Conservation (phyloP, 2,113 vertebrate species). For the Microcebus jonahi region DNA sequence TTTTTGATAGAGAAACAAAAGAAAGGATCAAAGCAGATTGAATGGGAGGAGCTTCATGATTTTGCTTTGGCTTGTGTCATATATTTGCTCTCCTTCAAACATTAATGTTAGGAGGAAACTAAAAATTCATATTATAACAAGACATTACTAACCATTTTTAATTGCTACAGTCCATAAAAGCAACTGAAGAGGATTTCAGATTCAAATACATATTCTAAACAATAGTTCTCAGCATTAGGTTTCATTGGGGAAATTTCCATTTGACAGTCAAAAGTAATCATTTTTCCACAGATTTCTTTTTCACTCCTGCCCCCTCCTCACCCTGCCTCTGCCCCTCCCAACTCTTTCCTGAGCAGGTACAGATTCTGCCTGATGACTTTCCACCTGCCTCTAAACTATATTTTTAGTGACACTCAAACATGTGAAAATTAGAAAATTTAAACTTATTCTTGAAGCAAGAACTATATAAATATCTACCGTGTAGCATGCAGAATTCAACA, state of each 20-base stretch:
- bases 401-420: slow-evolving; percentile 29
- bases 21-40: neutral
- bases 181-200: neutral
- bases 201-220: slow-evolving; percentile 38
- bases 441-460: slow-evolving; percentile 43
- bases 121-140: slow-evolving; percentile 8
- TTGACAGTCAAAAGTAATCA: slow-evolving; percentile 18
- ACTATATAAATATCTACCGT: neutral
- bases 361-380: neutral
- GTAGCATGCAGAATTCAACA: slow-evolving; percentile 1
- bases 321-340: slow-evolving; percentile 16
- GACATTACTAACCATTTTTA: neutral
- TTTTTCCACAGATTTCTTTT: slow-evolving; percentile 19
- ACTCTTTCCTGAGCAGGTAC: neutral
- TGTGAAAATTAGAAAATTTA: slow-evolving; percentile 35
- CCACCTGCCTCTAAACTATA: slow-evolving; percentile 3
- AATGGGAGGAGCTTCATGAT: neutral
- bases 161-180: neutral
- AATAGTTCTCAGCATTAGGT: slow-evolving; percentile 23
- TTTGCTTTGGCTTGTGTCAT: slow-evolving; percentile 41
- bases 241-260: slow-evolving; percentile 48
- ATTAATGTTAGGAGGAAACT: slow-evolving; percentile 12
- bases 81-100: slow-evolving; percentile 29
- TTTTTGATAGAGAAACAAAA: neutral
- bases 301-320: neutral